Evolutionary conservation across 1,140 invertebrate species (phyloP).

Genomic region (Drosophila lacteicornis): DNA sequence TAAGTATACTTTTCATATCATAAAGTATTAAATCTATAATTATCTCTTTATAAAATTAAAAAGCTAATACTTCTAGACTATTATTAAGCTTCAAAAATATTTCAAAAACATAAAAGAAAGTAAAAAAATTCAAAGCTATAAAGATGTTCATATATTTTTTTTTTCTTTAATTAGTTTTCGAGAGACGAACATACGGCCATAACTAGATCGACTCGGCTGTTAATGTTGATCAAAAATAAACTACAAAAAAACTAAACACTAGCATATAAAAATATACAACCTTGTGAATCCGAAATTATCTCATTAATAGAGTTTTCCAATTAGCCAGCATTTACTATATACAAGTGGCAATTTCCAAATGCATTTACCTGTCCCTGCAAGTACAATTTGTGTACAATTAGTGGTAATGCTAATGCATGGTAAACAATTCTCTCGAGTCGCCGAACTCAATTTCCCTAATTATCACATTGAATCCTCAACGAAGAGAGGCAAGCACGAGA

Average conservation of each 20-base stretch:
- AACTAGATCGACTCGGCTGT: too few relatives aligned
- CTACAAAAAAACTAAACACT: too few relatives aligned
- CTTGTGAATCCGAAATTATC: not conserved
- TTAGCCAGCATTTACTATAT: constrained; percentile 7
- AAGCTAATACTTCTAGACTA: not conserved
- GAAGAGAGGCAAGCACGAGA: constrained; percentile 1
- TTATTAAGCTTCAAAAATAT: not conserved
- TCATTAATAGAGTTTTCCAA: constrained; percentile 6
- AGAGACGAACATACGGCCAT: too few relatives aligned
- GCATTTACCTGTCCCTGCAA: constrained; percentile 39
- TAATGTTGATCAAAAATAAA: too few relatives aligned
- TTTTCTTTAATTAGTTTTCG: too few relatives aligned
- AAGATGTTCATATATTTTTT: too few relatives aligned
- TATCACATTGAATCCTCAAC: not conserved
- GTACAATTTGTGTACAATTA: constrained; percentile 7
- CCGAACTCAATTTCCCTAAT: constrained; percentile 18
- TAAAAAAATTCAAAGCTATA: too few relatives aligned
- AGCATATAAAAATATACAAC: not conserved
- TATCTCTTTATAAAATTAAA: not conserved
- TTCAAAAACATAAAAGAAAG: not conserved
- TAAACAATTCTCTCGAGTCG: constrained; percentile 24
- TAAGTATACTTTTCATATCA: too few relatives aligned
- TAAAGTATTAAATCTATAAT: too few relatives aligned
- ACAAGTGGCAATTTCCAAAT: constrained; percentile 13
- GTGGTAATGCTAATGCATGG: constrained; percentile 25